A percentile compares a stretch with the other conserved stretches of the same genome.
These are phyloP conservation scores for Scleropages formosus DNA, from an alignment of 2,797 vertebrate genomes.

Conservation along the genomic window DNA sequence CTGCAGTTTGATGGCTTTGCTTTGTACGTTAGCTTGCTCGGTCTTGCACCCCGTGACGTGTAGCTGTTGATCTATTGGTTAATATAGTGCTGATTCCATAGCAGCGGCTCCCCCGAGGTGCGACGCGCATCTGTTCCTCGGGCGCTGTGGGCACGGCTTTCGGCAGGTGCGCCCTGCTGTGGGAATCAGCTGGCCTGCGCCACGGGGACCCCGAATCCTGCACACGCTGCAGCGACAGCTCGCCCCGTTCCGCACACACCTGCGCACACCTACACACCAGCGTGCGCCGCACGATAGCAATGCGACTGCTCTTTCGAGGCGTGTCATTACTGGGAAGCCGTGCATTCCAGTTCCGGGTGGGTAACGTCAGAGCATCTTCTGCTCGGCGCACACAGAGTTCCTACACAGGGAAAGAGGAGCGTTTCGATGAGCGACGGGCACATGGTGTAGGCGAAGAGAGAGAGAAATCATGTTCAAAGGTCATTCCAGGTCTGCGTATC, in stretches of 20 bases:
- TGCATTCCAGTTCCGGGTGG: too few species aligned
- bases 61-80: constrained; percentile 24
- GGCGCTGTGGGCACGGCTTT: constrained; percentile 9
- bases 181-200: background rate
- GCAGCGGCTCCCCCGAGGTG: constrained; percentile 7
- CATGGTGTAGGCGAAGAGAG: too few species aligned
- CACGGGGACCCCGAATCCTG: background rate
- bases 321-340: too few species aligned
- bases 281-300: too few species aligned
- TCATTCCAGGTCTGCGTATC: too few species aligned
- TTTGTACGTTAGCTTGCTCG: background rate
- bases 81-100: constrained; percentile 21
- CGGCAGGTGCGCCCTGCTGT: constrained; percentile 24
- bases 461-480: too few species aligned
- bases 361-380: too few species aligned
- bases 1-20: background rate
- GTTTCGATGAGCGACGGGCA: too few species aligned
- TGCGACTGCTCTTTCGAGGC: too few species aligned
- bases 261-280: background rate
- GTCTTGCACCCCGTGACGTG: constrained; percentile 10
- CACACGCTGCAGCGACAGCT: background rate
- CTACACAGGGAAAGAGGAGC: too few species aligned
- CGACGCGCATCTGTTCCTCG: background rate
- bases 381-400: too few species aligned
- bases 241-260: too few species aligned